These are phyloP conservation scores for Antennarius maculatus DNA, from an alignment of 2,797 vertebrate genomes.

Conservation along the genomic window DNA sequence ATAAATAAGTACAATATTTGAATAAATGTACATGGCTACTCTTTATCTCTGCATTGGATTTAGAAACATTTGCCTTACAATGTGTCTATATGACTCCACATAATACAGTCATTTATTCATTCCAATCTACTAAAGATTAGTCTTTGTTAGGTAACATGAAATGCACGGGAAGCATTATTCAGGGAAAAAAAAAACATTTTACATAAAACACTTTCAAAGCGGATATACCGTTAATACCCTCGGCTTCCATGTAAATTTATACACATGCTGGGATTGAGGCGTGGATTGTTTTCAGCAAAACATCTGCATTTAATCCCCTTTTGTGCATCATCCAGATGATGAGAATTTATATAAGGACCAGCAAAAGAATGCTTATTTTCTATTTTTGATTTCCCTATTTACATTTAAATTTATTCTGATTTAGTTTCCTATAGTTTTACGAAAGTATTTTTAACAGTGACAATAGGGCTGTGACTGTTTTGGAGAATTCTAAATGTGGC, in stretches of 20 bases:
- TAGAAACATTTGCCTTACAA: slow-evolving; percentile 2
- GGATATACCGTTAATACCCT: slow-evolving; percentile 60
- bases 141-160: slow-evolving; percentile 38
- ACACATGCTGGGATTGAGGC: slow-evolving; percentile 45
- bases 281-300: slow-evolving; percentile 58
- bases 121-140: slow-evolving; percentile 27
- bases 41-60: slow-evolving; percentile 13
- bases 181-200: slow-evolving; percentile 29
- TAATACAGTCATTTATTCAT: slow-evolving; percentile 10
- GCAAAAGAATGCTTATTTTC: slow-evolving; percentile 18
- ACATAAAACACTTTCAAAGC: slow-evolving; percentile 51
- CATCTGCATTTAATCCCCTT: slow-evolving; percentile 64
- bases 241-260: slow-evolving; percentile 49
- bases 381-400: slow-evolving; percentile 21
- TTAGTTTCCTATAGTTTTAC: slow-evolving; percentile 11
- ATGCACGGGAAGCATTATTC: slow-evolving; percentile 22
- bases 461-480: not conserved
- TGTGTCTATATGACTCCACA: not conserved
- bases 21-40: not conserved
- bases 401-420: slow-evolving; percentile 31
- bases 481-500: slow-evolving; percentile 23
- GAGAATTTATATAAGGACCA: slow-evolving; percentile 30
- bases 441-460: slow-evolving; percentile 3
- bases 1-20: no score
- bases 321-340: slow-evolving; percentile 48